Evolutionary conservation across 2,888 invertebrate species (phyloP).

Genomic region (Drosophila borealis): DNA sequence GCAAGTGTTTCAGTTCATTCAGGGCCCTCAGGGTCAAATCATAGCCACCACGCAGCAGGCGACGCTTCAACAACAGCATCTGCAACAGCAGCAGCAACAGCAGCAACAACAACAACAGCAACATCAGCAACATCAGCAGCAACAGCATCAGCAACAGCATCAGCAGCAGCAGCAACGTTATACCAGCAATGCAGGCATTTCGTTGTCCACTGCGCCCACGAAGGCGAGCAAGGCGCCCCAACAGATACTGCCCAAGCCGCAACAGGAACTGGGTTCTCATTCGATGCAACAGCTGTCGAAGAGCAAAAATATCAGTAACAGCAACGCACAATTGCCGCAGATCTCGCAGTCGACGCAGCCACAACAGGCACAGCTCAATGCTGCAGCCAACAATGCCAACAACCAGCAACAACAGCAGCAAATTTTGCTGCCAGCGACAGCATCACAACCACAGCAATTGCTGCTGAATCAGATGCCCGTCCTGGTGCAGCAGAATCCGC

Average conservation of each 20-base stretch:
- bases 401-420: conserved; percentile 77
- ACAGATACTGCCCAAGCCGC: conserved; percentile 88
- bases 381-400: conserved; percentile 48
- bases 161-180: conserved; percentile 70
- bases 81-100: conserved; percentile 52
- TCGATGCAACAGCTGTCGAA: conserved; percentile 59
- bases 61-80: conserved; percentile 54
- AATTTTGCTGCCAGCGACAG: conserved; percentile 82
- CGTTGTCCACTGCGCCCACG: conserved; percentile 60
- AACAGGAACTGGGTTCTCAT: conserved; percentile 70
- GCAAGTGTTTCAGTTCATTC: conserved; percentile 82
- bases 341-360: conserved; percentile 83
- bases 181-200: conserved; percentile 70
- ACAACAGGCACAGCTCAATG: conserved; percentile 71
- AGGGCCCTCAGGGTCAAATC: conserved; percentile 82
- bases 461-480: conserved; percentile 86
- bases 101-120: conserved; percentile 54
- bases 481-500: conserved; percentile 88
- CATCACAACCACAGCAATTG: conserved; percentile 82
- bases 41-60: conserved; percentile 76
- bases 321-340: conserved; percentile 74
- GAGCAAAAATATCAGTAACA: conserved; percentile 45
- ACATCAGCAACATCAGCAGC: conserved; percentile 53
- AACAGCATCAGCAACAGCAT: conserved; percentile 60
- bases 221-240: conserved; percentile 86